Percentiles rank a stretch among this genome's conserved stretches.
Conservation (phyloP, 2,113 vertebrate genomes). For the Ailuropoda melanoleuca region DNA sequence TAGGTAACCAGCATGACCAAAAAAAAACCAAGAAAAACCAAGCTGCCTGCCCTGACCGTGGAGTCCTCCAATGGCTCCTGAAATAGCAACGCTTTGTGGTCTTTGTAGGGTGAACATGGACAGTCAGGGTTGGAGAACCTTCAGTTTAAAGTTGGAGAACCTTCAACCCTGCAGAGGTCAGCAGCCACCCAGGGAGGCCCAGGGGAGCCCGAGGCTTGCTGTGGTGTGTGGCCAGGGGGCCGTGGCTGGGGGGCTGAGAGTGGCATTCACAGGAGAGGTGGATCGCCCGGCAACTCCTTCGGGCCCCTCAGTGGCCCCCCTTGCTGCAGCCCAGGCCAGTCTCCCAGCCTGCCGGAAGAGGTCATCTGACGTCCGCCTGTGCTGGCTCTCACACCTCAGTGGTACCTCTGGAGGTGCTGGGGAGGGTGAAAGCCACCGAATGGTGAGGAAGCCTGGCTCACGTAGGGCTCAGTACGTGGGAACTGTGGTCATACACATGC, state of each 20-base stretch:
- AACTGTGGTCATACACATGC: background rate
- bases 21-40: conserved; percentile 54
- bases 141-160: conserved; percentile 50
- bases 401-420: background rate
- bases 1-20: conserved; percentile 81
- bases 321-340: background rate
- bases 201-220: background rate
- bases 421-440: background rate
- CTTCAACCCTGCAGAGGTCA: conserved; percentile 70
- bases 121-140: conserved; percentile 79
- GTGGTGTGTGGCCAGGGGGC: background rate
- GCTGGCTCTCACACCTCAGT: background rate
- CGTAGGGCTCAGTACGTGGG: background rate
- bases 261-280: background rate
- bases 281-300: background rate
- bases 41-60: background rate
- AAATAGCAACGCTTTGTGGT: conserved; percentile 81
- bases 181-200: background rate
- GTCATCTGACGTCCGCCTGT: background rate
- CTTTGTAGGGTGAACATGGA: background rate
- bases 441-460: background rate
- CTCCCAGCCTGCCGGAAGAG: background rate
- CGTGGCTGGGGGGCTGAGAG: background rate
- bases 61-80: conserved; percentile 82
- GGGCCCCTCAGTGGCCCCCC: background rate